Conservation (phyloP, 2,888 invertebrate genomes). For the Stenolophus ochropezus region DNA sequence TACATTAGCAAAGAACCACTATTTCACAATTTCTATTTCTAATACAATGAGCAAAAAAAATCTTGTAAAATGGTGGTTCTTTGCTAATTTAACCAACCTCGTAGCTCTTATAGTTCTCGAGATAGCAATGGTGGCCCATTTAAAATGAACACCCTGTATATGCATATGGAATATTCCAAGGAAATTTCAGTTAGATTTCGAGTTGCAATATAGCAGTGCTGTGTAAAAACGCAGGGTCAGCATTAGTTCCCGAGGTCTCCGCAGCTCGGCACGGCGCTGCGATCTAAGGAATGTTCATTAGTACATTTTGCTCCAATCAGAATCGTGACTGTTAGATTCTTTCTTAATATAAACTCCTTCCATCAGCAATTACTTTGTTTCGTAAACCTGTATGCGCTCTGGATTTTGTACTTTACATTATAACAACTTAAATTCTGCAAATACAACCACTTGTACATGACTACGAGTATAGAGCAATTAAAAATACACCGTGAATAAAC, state of each 20-base stretch:
- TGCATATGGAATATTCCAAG: background rate
- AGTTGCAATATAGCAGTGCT: background rate
- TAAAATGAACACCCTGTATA: too few relatives aligned
- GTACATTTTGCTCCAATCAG: background rate
- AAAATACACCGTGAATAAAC: too few relatives aligned
- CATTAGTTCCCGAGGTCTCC: conserved; percentile 24
- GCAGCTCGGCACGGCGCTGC: background rate
- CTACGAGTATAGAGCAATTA: too few relatives aligned
- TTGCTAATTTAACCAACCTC: too few relatives aligned
- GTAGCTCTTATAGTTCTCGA: too few relatives aligned
- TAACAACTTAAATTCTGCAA: too few relatives aligned
- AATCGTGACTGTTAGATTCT: conserved; percentile 18
- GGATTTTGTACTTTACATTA: background rate
- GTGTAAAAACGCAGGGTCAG: conserved; percentile 10
- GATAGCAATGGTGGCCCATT: too few relatives aligned
- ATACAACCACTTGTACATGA: too few relatives aligned
- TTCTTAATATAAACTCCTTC: background rate
- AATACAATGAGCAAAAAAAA: too few relatives aligned
- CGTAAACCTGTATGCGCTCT: background rate
- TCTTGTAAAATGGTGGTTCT: too few relatives aligned
- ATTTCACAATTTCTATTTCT: too few relatives aligned
- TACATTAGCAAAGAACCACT: too few relatives aligned
- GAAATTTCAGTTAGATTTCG: background rate
- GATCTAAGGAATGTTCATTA: conserved; percentile 21
- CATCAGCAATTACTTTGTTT: background rate